These are phyloP conservation scores for Eurosta solidaginis DNA, from an alignment of 1,140 invertebrate genomes.

Conservation along the genomic window DNA sequence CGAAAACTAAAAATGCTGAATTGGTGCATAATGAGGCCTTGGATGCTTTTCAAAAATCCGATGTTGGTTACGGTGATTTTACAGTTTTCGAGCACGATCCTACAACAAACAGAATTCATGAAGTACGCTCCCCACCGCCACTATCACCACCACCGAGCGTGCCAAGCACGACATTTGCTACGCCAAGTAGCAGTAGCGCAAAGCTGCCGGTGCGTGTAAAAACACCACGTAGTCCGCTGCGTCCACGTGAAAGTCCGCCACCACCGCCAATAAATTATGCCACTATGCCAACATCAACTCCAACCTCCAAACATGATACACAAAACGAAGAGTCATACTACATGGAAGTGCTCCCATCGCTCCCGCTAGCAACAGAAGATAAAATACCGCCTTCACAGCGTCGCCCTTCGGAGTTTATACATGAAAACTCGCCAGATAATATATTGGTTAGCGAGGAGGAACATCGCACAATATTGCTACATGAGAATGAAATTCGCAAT, in stretches of 20 bases:
- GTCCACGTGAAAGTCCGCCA: slow-evolving; percentile 51
- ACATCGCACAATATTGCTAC: slow-evolving; percentile 53
- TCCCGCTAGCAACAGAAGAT: background rate
- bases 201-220: slow-evolving; percentile 43
- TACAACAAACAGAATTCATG: slow-evolving; percentile 53
- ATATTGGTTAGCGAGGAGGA: slow-evolving; percentile 54
- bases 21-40: slow-evolving; percentile 52
- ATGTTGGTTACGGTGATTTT: slow-evolving; percentile 56
- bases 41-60: slow-evolving; percentile 51
- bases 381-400: slow-evolving; percentile 41
- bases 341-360: slow-evolving; percentile 48
- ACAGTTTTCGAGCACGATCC: slow-evolving; percentile 56
- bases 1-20: slow-evolving; percentile 54
- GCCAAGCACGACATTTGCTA: slow-evolving; percentile 33
- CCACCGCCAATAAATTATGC: slow-evolving; percentile 54
- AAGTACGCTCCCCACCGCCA: slow-evolving; percentile 19
- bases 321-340: slow-evolving; percentile 44
- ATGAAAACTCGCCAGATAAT: slow-evolving; percentile 57
- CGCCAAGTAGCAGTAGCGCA: slow-evolving; percentile 6
- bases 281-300: slow-evolving; percentile 46
- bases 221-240: slow-evolving; percentile 33
- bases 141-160: slow-evolving; percentile 34
- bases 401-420: slow-evolving; percentile 48
- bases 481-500: slow-evolving; percentile 57
- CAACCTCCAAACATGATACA: slow-evolving; percentile 15